Percentiles rank a stretch among this genome's conserved stretches.
Conservation (phyloP, 2,888 invertebrate species). For the Thera obeliscata region DNA sequence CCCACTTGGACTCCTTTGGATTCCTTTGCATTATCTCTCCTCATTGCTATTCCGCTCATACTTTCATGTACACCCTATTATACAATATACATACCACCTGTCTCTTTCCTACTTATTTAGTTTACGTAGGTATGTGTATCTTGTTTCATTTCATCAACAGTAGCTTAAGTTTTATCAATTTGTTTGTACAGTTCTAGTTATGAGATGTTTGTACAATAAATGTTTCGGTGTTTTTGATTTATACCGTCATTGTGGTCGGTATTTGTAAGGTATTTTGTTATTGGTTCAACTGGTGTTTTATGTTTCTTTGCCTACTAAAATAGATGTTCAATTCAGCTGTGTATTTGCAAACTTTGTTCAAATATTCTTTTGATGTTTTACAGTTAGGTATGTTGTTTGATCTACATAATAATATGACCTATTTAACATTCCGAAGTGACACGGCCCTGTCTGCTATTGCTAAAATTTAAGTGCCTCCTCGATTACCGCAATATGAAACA, state of each 20-base stretch:
- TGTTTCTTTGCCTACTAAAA: constrained; percentile 45
- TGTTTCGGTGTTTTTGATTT: constrained; percentile 69
- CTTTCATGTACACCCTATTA: constrained; percentile 38
- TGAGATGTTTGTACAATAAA: constrained; percentile 68
- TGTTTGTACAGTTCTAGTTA: constrained; percentile 66
- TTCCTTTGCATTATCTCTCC: constrained; percentile 71
- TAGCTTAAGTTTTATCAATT: constrained; percentile 51
- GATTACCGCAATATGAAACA: constrained; percentile 14
- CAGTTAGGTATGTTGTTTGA: constrained; percentile 8
- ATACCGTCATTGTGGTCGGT: constrained; percentile 58
- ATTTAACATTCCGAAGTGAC: constrained; percentile 9
- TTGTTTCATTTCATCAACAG: constrained; percentile 64
- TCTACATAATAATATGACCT: constrained; percentile 12
- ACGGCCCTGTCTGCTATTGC: neutral
- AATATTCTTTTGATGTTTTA: constrained; percentile 24
- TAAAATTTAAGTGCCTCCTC: neutral
- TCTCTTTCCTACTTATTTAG: constrained; percentile 55
- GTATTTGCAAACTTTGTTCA: constrained; percentile 33
- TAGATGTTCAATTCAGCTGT: constrained; percentile 42
- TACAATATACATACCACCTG: constrained; percentile 38
- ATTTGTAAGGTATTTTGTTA: constrained; percentile 55
- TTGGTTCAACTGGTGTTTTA: constrained; percentile 64
- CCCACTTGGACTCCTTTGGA: constrained; percentile 74
- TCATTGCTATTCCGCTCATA: constrained; percentile 48
- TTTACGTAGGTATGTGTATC: constrained; percentile 51